These are phyloP conservation scores for Agrochola lychnidis DNA, from an alignment of 2,888 invertebrate species.

Conservation along the genomic window DNA sequence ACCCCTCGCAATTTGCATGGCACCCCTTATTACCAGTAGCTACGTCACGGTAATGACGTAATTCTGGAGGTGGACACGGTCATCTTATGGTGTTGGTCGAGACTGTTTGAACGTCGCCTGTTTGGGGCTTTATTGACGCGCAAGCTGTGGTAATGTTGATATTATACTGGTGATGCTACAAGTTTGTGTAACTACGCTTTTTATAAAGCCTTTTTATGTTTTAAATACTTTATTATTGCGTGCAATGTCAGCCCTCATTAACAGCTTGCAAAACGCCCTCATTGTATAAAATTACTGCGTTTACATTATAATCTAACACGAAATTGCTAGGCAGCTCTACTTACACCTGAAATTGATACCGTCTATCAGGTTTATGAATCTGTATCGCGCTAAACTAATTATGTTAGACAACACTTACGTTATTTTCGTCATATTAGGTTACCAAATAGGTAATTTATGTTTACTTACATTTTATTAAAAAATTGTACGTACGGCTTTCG, in stretches of 20 bases:
- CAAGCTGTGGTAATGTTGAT: background rate
- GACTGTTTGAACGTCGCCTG: background rate
- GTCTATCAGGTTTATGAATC: background rate
- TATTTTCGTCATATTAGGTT: background rate
- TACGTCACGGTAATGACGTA: constrained; percentile 56
- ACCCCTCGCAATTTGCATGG: constrained; percentile 64
- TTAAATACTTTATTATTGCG: background rate
- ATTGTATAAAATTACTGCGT: background rate
- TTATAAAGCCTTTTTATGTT: no score
- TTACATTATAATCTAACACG: background rate
- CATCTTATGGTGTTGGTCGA: constrained; percentile 30
- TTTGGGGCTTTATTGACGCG: background rate
- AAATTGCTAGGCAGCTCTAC: background rate
- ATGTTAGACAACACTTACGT: background rate
- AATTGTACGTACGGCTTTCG: background rate
- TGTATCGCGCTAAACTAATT: background rate
- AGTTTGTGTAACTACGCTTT: background rate
- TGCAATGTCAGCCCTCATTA: background rate
- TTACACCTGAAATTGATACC: background rate
- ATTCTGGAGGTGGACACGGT: constrained; percentile 36
- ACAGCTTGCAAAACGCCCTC: background rate
- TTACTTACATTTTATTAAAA: background rate
- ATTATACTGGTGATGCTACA: background rate
- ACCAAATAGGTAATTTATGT: background rate
- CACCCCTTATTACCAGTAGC: constrained; percentile 62